These are phyloP conservation scores for Dastarcus helophoroides DNA, from an alignment of 2,888 invertebrate genomes.

Conservation along the genomic window DNA sequence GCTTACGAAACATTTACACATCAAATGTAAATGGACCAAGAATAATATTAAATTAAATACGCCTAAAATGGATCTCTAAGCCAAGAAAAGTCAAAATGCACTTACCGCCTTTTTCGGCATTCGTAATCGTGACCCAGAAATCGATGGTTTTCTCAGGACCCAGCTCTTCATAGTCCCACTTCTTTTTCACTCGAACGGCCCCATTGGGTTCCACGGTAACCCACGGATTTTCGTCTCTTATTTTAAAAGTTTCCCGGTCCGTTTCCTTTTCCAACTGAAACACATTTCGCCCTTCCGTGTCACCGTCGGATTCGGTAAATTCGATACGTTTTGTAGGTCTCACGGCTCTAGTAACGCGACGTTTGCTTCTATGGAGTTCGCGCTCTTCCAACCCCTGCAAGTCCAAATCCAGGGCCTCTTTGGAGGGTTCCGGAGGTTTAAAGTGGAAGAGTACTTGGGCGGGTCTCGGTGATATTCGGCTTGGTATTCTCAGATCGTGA, in stretches of 20 bases:
- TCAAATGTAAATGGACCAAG: too few species aligned
- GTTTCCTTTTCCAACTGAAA: conserved; percentile 87
- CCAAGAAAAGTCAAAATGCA: conserved; percentile 18
- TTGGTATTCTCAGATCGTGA: conserved; percentile 69
- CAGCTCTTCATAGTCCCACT: conserved; percentile 93
- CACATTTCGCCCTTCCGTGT: conserved; percentile 75
- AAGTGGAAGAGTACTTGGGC: conserved; percentile 71
- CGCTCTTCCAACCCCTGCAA: conserved; percentile 37
- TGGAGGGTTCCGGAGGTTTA: conserved; percentile 41
- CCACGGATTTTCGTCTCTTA: conserved; percentile 89
- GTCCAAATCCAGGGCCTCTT: conserved; percentile 47
- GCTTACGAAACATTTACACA: too few species aligned
- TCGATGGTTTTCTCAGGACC: conserved; percentile 92
- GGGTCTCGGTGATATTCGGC: conserved; percentile 54
- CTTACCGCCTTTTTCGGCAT: conserved; percentile 80
- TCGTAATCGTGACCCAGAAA: conserved; percentile 91
- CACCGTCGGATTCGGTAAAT: conserved; percentile 84
- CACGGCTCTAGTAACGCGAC: conserved; percentile 80
- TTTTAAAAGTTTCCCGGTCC: conserved; percentile 85
- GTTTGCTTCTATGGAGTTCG: conserved; percentile 56
- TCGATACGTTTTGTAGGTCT: conserved; percentile 88
- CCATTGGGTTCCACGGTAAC: conserved; percentile 86
- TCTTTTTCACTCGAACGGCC: conserved; percentile 85
- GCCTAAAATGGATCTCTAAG: too few species aligned
- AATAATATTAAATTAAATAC: too few species aligned